These are phyloP conservation scores for Muraenolepis orangiensis DNA, from an alignment of 2,797 vertebrate species.

Conservation along the genomic window DNA sequence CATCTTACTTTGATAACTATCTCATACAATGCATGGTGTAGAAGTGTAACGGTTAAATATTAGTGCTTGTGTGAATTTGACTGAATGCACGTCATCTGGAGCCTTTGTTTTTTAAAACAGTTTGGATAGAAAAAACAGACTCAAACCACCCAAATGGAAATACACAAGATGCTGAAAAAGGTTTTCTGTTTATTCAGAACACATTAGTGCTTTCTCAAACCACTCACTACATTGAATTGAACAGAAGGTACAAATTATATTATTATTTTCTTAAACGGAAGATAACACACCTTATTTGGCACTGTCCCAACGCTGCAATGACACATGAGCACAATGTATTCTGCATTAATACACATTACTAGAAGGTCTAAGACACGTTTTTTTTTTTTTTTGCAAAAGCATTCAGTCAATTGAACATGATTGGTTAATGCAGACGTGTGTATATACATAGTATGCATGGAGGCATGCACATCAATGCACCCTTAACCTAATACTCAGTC, in stretches of 20 bases:
- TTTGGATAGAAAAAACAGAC: constrained; percentile 41
- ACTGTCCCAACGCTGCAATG: constrained; percentile 61
- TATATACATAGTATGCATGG: constrained; percentile 71
- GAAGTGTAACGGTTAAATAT: background rate
- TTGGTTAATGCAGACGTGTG: constrained; percentile 66
- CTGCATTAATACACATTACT: constrained; percentile 63
- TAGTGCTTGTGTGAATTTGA: background rate
- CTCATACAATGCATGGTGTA: background rate
- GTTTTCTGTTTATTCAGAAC: constrained; percentile 70
- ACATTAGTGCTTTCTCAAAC: constrained; percentile 72
- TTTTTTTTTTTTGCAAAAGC: constrained; percentile 57
- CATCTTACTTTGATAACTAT: background rate
- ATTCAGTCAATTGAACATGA: constrained; percentile 72
- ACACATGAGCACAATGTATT: constrained; percentile 68
- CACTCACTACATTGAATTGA: constrained; percentile 59
- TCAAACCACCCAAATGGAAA: constrained; percentile 51
- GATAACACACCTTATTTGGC: constrained; percentile 67
- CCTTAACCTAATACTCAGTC: constrained; percentile 77
- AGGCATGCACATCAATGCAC: constrained; percentile 69
- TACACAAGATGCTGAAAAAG: constrained; percentile 54
- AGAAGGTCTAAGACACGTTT: constrained; percentile 69
- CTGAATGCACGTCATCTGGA: background rate
- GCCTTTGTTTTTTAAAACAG: constrained; percentile 7
- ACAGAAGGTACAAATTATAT: constrained; percentile 61
- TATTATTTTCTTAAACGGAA: constrained; percentile 53